A percentile compares a stretch with the other conserved stretches of the same genome.
phyloP scores from a whole-genome alignment of 2,888 invertebrate species.

The Megaustenia siamemsis region DNA sequence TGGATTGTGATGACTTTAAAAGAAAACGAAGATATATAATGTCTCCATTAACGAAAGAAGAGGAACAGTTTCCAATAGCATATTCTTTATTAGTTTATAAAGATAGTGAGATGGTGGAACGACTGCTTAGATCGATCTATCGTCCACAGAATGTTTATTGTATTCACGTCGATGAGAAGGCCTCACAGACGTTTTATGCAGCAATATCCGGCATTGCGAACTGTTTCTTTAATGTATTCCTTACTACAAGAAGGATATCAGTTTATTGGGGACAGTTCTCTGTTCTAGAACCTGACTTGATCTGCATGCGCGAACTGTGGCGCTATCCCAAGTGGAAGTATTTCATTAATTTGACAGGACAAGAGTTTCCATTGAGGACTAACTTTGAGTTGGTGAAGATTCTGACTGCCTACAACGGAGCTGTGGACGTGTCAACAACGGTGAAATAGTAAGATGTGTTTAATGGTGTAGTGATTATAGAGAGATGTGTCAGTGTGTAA shows the following conservation, averaged over 20 bases:
- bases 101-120: slow-evolving; percentile 39
- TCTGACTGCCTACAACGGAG: slow-evolving; percentile 69
- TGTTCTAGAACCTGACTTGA: slow-evolving; percentile 43
- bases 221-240: slow-evolving; percentile 35
- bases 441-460: slow-evolving; percentile 23
- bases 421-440: slow-evolving; percentile 67
- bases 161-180: slow-evolving; percentile 37
- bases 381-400: slow-evolving; percentile 74
- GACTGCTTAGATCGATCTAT: slow-evolving; percentile 33
- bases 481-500: no score
- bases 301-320: slow-evolving; percentile 45
- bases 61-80: slow-evolving; percentile 36
- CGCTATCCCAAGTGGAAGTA: slow-evolving; percentile 40
- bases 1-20: slow-evolving; percentile 21
- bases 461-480: neutral
- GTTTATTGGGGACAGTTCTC: slow-evolving; percentile 36
- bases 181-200: neutral
- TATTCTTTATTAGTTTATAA: slow-evolving; percentile 26
- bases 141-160: slow-evolving; percentile 47
- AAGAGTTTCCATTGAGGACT: slow-evolving; percentile 76
- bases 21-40: slow-evolving; percentile 35
- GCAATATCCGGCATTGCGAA: slow-evolving; percentile 20
- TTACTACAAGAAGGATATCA: slow-evolving; percentile 18
- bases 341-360: slow-evolving; percentile 76
- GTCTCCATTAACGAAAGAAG: slow-evolving; percentile 30